phyloP scores from a whole-genome alignment of 2,797 vertebrate genomes.

The Acanthiza pusilla region DNA sequence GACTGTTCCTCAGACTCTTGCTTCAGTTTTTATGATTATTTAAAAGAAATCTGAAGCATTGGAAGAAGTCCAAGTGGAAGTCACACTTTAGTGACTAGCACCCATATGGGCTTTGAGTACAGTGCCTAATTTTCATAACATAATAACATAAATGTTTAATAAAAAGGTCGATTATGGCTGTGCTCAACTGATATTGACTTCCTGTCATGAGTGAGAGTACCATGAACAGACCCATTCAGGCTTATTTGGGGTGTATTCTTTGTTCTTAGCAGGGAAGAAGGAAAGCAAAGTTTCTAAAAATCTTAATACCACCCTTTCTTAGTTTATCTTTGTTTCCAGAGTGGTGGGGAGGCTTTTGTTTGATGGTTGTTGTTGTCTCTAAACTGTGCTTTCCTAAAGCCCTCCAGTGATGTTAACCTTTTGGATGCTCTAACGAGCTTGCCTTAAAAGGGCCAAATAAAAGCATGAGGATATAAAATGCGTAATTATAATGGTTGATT shows the following conservation, averaged over 20 bases:
- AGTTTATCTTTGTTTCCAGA: not conserved
- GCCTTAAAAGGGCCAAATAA: not conserved
- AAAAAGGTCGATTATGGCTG: not conserved
- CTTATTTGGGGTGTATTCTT: not conserved
- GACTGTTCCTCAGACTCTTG: not conserved
- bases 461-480: not conserved
- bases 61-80: too few relatives aligned
- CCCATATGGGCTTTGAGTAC: not conserved
- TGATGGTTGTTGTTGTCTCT: not conserved
- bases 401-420: not conserved
- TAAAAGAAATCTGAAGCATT: not conserved
- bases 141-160: not conserved
- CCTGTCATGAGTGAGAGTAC: not conserved
- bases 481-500: not conserved
- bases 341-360: not conserved
- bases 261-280: not conserved
- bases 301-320: accelerated
- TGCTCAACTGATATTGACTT: not conserved
- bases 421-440: not conserved
- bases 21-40: not conserved
- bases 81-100: not conserved
- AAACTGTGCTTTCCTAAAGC: not conserved
- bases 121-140: not conserved
- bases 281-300: not conserved
- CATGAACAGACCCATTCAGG: not conserved